Percentiles rank a stretch among this genome's conserved stretches.
Evolutionary conservation across 2,888 invertebrate species (phyloP).

Genomic region (Dolichomitus sp.): DNA sequence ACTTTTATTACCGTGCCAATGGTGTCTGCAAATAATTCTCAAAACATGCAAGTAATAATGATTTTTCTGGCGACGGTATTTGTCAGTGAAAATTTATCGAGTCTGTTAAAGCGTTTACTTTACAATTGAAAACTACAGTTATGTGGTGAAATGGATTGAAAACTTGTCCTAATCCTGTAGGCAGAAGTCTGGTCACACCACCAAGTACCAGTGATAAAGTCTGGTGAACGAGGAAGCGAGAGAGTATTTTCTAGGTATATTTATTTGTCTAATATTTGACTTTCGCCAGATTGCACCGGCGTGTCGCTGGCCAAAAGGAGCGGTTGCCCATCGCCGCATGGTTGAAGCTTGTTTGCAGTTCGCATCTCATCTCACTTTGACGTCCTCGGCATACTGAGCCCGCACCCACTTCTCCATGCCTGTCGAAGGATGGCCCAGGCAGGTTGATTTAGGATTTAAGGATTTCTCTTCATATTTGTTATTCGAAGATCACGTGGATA

Average conservation of each 20-base stretch:
- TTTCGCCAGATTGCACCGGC: slow-evolving; percentile 78
- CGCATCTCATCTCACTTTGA: slow-evolving; percentile 63
- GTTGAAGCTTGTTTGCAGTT: slow-evolving; percentile 80
- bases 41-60: slow-evolving; percentile 20
- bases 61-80: slow-evolving; percentile 24
- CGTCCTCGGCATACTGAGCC: slow-evolving; percentile 26
- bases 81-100: slow-evolving; percentile 25
- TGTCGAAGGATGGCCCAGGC: slow-evolving; percentile 49
- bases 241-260: slow-evolving; percentile 68
- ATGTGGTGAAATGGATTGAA: background rate
- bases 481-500: slow-evolving; percentile 83
- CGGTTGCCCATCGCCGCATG: slow-evolving; percentile 26
- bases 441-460: slow-evolving; percentile 85
- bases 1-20: slow-evolving; percentile 58
- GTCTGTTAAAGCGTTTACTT: slow-evolving; percentile 26
- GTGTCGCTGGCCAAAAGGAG: slow-evolving; percentile 34
- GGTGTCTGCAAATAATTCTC: slow-evolving; percentile 49
- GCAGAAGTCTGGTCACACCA: slow-evolving; percentile 9
- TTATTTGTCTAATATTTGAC: slow-evolving; percentile 84
- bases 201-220: slow-evolving; percentile 16
- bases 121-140: background rate
- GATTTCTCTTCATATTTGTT: slow-evolving; percentile 82
- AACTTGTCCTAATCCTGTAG: slow-evolving; percentile 36
- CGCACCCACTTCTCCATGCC: slow-evolving; percentile 23
- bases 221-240: slow-evolving; percentile 9